Conservation (phyloP, 2,113 vertebrate species). For the Sander lucioperca region DNA sequence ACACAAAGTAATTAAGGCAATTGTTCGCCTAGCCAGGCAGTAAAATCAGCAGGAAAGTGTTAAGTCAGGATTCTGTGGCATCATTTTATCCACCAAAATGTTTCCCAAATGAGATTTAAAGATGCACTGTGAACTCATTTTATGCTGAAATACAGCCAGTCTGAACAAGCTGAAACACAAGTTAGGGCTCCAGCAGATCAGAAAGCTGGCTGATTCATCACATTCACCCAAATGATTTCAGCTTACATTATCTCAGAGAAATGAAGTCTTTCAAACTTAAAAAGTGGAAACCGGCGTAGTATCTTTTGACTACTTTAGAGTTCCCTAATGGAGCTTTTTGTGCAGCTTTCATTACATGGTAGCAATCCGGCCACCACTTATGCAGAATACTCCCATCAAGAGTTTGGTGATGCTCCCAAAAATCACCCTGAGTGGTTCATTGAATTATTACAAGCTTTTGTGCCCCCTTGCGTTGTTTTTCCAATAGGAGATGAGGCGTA, state of each 20-base stretch:
- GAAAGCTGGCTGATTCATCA: neutral
- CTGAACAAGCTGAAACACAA: neutral
- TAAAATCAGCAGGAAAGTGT: neutral
- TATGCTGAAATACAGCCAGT: accelerated
- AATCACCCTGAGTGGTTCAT: neutral
- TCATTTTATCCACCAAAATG: neutral
- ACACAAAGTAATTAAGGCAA: neutral
- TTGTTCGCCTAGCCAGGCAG: neutral
- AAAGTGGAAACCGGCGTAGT: neutral
- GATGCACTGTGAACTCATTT: neutral
- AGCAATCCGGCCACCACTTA: neutral
- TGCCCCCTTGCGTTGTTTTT: neutral
- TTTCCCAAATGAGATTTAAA: neutral
- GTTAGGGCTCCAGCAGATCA: neutral
- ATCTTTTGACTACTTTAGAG: neutral
- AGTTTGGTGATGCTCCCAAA: neutral
- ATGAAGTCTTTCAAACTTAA: neutral
- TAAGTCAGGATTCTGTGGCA: neutral
- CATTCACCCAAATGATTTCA: neutral
- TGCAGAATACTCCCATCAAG: neutral
- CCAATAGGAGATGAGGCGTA: constrained; percentile 10
- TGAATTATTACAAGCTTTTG: neutral
- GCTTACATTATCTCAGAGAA: neutral
- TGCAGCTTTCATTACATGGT: neutral
- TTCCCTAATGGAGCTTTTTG: constrained; percentile 20